A percentile compares a stretch with the other conserved stretches of the same genome.
phyloP scores from a whole-genome alignment of 2,113 vertebrate genomes.

The Laticauda colubrina region DNA sequence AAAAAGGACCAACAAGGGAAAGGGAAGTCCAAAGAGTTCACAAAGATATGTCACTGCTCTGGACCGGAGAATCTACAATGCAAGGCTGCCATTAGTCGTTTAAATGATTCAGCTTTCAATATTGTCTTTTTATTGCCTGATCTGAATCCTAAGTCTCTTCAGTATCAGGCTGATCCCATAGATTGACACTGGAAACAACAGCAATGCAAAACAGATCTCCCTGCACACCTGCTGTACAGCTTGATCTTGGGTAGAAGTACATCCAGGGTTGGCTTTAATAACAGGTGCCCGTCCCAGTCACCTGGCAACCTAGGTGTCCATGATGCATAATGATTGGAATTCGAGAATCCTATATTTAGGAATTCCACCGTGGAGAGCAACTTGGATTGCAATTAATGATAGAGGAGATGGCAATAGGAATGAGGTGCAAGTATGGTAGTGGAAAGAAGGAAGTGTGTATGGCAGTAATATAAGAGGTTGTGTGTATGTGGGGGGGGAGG shows the following conservation, averaged over 20 bases:
- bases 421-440: constrained; percentile 23
- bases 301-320: background rate
- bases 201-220: constrained; percentile 47
- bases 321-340: background rate
- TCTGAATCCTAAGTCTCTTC: constrained; percentile 13
- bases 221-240: constrained; percentile 13
- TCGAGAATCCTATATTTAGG: background rate
- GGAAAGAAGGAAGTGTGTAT: background rate
- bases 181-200: constrained; percentile 31
- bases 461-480: background rate
- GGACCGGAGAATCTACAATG: constrained; percentile 43
- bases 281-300: background rate
- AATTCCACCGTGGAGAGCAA: constrained; percentile 16
- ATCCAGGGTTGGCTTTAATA: constrained; percentile 27
- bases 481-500: background rate
- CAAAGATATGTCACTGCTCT: constrained; percentile 63
- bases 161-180: constrained; percentile 37
- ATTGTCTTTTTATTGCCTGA: constrained; percentile 33
- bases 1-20: constrained; percentile 73
- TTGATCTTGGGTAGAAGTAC: constrained; percentile 39
- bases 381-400: constrained; percentile 11
- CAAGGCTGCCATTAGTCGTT: constrained; percentile 13
- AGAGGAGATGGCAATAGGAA: constrained; percentile 11
- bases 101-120: constrained; percentile 51
- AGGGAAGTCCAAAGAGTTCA: constrained; percentile 70